A percentile compares a stretch with the other conserved stretches of the same genome.
These are phyloP conservation scores for Athetis lepigone DNA, from an alignment of 2,888 invertebrate genomes.

Conservation along the genomic window DNA sequence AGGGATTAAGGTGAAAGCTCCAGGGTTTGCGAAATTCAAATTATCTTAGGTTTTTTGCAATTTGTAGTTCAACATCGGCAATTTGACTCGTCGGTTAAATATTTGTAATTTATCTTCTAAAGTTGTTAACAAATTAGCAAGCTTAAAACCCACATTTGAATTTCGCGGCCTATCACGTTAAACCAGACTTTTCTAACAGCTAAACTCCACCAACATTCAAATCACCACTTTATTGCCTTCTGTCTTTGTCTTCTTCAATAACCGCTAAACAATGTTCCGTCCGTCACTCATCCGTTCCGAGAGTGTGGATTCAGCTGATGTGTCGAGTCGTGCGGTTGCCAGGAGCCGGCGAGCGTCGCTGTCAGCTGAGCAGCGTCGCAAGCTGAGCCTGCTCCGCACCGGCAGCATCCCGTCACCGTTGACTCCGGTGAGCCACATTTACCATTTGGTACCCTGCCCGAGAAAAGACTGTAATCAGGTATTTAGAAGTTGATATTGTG, in stretches of 20 bases:
- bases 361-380: slow-evolving; percentile 84
- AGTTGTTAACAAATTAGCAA: no score
- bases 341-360: slow-evolving; percentile 88
- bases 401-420: slow-evolving; percentile 83
- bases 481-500: slow-evolving; percentile 60
- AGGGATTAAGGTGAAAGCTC: no score
- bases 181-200: slow-evolving; percentile 24
- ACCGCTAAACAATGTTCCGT: slow-evolving; percentile 77
- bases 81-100: no score
- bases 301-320: slow-evolving; percentile 81
- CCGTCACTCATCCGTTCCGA: slow-evolving; percentile 81
- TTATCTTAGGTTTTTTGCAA: no score
- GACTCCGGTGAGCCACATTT: slow-evolving; percentile 90
- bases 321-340: slow-evolving; percentile 80
- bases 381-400: slow-evolving; percentile 83
- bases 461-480: slow-evolving; percentile 89
- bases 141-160: no score
- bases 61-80: no score
- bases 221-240: slow-evolving; percentile 18
- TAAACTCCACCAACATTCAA: slow-evolving; percentile 32
- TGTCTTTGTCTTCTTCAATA: slow-evolving; percentile 10
- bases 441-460: slow-evolving; percentile 90
- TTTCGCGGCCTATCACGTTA: no score
- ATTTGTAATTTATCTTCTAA: no score
- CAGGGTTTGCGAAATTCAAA: no score